Evolutionary conservation across 2,888 invertebrate genomes (phyloP).

Genomic region (Protonemura montana): DNA sequence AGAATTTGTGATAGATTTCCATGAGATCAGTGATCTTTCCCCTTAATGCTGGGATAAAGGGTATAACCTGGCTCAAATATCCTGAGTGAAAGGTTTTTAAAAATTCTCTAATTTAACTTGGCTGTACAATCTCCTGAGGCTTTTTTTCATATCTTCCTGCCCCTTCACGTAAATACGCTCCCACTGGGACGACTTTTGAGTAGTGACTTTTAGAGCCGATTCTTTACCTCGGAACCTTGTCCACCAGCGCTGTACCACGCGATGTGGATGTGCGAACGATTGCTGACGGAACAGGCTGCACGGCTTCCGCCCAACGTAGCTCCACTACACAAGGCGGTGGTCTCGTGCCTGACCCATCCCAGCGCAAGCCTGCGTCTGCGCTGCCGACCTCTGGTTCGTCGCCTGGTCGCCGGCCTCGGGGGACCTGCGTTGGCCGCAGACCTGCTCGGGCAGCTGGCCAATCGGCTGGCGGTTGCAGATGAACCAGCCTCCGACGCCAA

Average conservation of each 20-base stretch:
- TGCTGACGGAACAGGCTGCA: conserved; percentile 74
- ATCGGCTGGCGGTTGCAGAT: conserved; percentile 55
- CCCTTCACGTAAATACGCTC: too few species aligned
- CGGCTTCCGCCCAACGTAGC: conserved; percentile 71
- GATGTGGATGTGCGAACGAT: conserved; percentile 75
- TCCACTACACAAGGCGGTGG: conserved; percentile 75
- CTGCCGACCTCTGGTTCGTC: conserved; percentile 68
- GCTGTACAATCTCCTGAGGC: too few species aligned
- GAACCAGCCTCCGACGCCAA: conserved; percentile 53
- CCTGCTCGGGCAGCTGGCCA: conserved; percentile 72
- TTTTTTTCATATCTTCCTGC: too few species aligned
- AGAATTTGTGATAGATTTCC: too few species aligned
- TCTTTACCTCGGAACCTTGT: too few species aligned
- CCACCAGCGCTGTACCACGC: conserved; percentile 73
- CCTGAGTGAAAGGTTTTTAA: too few species aligned
- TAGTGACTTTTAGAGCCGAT: too few species aligned
- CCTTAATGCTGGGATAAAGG: too few species aligned
- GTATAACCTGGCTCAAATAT: too few species aligned
- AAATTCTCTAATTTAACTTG: too few species aligned
- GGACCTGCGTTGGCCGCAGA: conserved; percentile 70
- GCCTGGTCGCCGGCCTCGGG: conserved; percentile 67
- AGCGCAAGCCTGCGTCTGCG: conserved; percentile 68
- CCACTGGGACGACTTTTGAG: too few species aligned
- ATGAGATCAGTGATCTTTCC: too few species aligned
- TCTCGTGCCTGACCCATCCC: conserved; percentile 72